Base-by-base conservation (phyloP, 92 coral and sea anemone genomes). In the Porites evermanni region DNA sequence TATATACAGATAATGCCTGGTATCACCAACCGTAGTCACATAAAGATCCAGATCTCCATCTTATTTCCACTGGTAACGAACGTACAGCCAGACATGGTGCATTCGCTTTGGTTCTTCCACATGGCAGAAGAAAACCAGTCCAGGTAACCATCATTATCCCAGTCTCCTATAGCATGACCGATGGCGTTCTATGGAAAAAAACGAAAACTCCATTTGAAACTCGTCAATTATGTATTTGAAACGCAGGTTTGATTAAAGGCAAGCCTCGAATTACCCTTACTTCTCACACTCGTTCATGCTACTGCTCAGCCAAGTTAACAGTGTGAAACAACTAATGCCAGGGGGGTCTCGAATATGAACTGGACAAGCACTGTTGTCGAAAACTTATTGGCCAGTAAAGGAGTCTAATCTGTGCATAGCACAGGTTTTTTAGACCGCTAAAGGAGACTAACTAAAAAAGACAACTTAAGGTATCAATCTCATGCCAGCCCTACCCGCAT, bases 151-250 rank as follows among this genome's bases (percentile, higher is more conserved):
- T 96, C 95, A 26, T 96, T 96, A 80, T 96, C 91, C 98, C 98
- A 96, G 98, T 96, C 98, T 38, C 98, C 98, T 11, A 94, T 94
- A 17, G 98, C 98, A 76, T 96, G 98, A 14, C 98, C 98, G 95
- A 96, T 96, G 44, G 98, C 98, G 90, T 96, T 98, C 98, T 96
- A 79, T 18, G 61, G 59, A 38, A 64, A 70, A 19, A 24, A 18
- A 16, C 9, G 13, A 54, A 7, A 54, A 54, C 32, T 19, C 0
- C 60, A 54, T 54, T 54, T 54, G 12, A 54, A 13, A 54, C 60
- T 13, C 11, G 12, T 9, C 14, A 2, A 9, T 13, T 54, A 54
- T 54, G 60, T 1, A 32, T 32, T 32, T 32, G 38, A 32, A 32
- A 32, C 3, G 38, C 38, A 2, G 2, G 1, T 32, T 32, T 32